Percentiles rank a stretch among this genome's conserved stretches.
Conservation (phyloP, 2,888 invertebrate species). For the Geophilus truncorum region DNA sequence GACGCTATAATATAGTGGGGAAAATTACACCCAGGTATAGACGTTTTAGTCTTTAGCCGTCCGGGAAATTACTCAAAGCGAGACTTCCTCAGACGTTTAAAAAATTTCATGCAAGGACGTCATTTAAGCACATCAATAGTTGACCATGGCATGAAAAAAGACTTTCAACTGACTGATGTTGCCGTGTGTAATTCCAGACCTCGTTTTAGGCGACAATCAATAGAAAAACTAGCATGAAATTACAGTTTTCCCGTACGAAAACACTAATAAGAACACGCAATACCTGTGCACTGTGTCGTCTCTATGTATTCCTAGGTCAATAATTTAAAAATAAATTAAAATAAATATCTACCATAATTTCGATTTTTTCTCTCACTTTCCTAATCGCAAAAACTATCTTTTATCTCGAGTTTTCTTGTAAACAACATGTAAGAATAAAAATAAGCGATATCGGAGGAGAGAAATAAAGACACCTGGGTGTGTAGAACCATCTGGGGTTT, state of each 20-base stretch:
- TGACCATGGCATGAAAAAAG: background rate
- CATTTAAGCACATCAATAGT: background rate
- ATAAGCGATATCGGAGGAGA: background rate
- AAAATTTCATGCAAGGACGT: background rate
- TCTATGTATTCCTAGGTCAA: too few relatives aligned
- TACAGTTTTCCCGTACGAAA: background rate
- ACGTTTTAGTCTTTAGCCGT: background rate
- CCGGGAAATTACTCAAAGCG: background rate
- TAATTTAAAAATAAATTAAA: too few relatives aligned
- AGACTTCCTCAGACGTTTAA: background rate
- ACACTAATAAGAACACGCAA: background rate
- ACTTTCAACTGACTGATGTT: background rate
- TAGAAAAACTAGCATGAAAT: background rate
- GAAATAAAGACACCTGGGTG: background rate
- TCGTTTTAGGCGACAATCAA: background rate
- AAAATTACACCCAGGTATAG: background rate
- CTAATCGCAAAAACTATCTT: background rate
- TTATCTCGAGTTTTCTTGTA: constrained; percentile 17
- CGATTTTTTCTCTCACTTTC: background rate
- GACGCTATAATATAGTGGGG: background rate
- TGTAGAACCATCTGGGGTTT: background rate
- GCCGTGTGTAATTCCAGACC: too few relatives aligned
- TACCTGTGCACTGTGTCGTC: background rate
- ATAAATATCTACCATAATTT: background rate
- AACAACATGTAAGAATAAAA: background rate